These are phyloP conservation scores for Melopsittacus undulatus DNA, from an alignment of 2,797 vertebrate genomes.

Conservation along the genomic window DNA sequence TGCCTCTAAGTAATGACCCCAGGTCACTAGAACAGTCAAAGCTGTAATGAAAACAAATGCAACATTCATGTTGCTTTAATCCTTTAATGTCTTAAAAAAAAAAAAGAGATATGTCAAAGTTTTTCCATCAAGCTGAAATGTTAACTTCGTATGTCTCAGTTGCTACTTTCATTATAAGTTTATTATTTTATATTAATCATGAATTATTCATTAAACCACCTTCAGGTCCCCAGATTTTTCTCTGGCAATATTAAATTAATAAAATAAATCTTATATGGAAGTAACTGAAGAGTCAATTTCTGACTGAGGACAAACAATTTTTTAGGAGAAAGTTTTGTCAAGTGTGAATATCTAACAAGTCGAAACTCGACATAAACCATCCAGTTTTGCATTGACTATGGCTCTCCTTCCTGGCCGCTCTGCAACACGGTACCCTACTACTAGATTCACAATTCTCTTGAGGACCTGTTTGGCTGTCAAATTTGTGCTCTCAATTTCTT, in stretches of 20 bases:
- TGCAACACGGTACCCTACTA: background rate
- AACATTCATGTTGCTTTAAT: background rate
- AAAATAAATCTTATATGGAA: background rate
- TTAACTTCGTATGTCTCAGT: background rate
- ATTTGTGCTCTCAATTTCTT: background rate
- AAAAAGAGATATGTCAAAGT: background rate
- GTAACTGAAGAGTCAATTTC: background rate
- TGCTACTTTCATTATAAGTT: background rate
- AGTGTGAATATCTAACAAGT: background rate
- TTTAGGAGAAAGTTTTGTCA: background rate
- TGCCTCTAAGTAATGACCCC: background rate
- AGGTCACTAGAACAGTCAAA: background rate
- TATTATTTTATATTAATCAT: background rate
- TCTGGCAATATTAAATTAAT: background rate
- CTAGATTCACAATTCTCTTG: background rate
- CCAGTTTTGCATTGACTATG: background rate
- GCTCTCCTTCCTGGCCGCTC: background rate
- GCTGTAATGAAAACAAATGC: background rate
- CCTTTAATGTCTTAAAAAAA: background rate
- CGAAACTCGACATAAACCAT: background rate
- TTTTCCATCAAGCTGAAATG: background rate
- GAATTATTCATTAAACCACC: background rate
- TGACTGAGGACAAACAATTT: background rate
- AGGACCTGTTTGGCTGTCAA: background rate
- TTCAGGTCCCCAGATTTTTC: background rate